Evolutionary conservation across 2,797 vertebrate species (phyloP).

Genomic region (Darevskia mixta): DNA sequence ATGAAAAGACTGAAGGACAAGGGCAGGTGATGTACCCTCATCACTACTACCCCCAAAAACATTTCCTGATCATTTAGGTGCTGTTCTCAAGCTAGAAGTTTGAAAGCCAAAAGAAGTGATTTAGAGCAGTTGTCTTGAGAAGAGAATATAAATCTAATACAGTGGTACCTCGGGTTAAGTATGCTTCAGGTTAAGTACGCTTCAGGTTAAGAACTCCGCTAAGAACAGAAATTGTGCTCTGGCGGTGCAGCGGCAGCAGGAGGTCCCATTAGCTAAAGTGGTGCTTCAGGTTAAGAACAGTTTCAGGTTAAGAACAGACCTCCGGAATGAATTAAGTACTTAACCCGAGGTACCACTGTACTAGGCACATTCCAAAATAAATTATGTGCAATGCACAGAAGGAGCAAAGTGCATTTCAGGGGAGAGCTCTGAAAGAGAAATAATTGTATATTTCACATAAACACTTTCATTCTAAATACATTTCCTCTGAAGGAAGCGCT

Average conservation of each 20-base stretch:
- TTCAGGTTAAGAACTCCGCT: too few species aligned
- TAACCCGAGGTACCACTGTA: too few species aligned
- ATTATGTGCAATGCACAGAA: not conserved
- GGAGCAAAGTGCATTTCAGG: not conserved
- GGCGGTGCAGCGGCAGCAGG: too few species aligned
- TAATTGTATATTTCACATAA: not conserved
- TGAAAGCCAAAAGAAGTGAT: not conserved
- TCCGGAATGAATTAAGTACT: too few species aligned
- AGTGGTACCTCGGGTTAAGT: too few species aligned
- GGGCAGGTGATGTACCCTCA: too few species aligned
- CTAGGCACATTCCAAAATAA: not conserved
- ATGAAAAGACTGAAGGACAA: not conserved
- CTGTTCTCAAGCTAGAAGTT: not conserved
- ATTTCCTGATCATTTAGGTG: not conserved
- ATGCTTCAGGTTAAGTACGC: too few species aligned
- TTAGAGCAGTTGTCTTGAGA: not conserved
- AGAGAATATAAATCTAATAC: not conserved
- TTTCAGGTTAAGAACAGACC: too few species aligned
- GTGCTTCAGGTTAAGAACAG: too few species aligned
- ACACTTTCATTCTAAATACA: not conserved
- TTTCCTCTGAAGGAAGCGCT: not conserved
- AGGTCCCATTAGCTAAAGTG: too few species aligned
- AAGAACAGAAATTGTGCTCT: too few species aligned
- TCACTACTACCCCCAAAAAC: not conserved
- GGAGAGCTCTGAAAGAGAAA: not conserved